phyloP scores from a whole-genome alignment of 2,888 invertebrate species.

The Griposia aprilina region DNA sequence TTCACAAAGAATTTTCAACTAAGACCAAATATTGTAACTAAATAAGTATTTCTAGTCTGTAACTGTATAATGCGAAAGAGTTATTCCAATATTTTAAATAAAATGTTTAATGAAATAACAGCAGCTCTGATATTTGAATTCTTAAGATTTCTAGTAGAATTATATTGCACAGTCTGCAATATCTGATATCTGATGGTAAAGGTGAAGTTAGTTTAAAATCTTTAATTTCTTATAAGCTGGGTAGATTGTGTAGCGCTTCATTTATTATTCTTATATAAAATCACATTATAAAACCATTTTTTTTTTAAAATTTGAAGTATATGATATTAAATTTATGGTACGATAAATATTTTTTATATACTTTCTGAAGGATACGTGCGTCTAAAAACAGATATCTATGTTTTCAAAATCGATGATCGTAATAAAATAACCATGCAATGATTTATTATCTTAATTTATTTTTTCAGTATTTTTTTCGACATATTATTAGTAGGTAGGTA shows the following conservation, averaged over 20 bases:
- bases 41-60: background rate
- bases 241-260: background rate
- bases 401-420: background rate
- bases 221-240: background rate
- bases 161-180: slow-evolving; percentile 9
- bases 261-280: slow-evolving; percentile 5
- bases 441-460: background rate
- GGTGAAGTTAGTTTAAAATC: background rate
- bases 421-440: background rate
- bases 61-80: background rate
- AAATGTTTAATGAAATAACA: slow-evolving; percentile 31
- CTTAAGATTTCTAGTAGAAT: slow-evolving; percentile 14
- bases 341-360: background rate
- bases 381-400: background rate
- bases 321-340: background rate
- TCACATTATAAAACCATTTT: background rate
- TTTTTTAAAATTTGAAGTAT: background rate
- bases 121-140: slow-evolving; percentile 22
- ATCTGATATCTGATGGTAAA: background rate
- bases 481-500: background rate
- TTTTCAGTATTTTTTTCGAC: too few relatives aligned
- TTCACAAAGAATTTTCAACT: background rate
- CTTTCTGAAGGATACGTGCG: too few relatives aligned
- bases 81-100: slow-evolving; percentile 17
- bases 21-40: background rate